These are phyloP conservation scores for Araneus ventricosus DNA, from an alignment of 1,140 invertebrate genomes.

Conservation along the genomic window DNA sequence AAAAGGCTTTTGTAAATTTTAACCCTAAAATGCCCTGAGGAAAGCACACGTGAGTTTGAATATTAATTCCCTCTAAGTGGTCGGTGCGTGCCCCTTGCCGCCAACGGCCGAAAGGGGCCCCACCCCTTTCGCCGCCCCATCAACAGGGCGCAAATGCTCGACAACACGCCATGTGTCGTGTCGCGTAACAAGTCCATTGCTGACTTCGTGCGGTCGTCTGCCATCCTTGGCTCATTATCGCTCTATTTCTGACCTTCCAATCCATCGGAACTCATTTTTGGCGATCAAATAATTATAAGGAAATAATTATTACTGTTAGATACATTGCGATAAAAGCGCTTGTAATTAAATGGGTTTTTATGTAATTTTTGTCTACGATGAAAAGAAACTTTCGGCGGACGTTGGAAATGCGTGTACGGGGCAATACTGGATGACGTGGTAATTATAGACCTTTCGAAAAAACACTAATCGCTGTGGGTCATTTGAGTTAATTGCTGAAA, in stretches of 20 bases:
- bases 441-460: not conserved
- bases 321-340: not conserved
- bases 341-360: slow-evolving; percentile 12
- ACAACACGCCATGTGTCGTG: slow-evolving; percentile 72
- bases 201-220: not conserved
- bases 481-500: not conserved
- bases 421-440: slow-evolving; percentile 6
- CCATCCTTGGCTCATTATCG: slow-evolving; percentile 48
- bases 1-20: slow-evolving; percentile 23
- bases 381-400: not conserved
- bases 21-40: slow-evolving; percentile 33
- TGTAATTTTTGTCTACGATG: not conserved
- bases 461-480: not conserved
- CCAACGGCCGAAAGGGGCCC: slow-evolving; percentile 51
- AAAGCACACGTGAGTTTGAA: slow-evolving; percentile 49
- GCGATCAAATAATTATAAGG: not conserved
- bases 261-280: not conserved
- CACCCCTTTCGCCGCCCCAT: slow-evolving; percentile 75
- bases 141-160: slow-evolving; percentile 73
- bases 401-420: not conserved
- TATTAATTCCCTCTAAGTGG: slow-evolving; percentile 72
- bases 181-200: slow-evolving; percentile 74
- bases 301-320: slow-evolving; percentile 19
- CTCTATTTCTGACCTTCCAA: not conserved
- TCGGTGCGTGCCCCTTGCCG: slow-evolving; percentile 58